Percentiles rank a stretch among this genome's conserved stretches.
Evolutionary conservation across 1,140 invertebrate species (phyloP).

Genomic region (Bradysia coprophila): DNA sequence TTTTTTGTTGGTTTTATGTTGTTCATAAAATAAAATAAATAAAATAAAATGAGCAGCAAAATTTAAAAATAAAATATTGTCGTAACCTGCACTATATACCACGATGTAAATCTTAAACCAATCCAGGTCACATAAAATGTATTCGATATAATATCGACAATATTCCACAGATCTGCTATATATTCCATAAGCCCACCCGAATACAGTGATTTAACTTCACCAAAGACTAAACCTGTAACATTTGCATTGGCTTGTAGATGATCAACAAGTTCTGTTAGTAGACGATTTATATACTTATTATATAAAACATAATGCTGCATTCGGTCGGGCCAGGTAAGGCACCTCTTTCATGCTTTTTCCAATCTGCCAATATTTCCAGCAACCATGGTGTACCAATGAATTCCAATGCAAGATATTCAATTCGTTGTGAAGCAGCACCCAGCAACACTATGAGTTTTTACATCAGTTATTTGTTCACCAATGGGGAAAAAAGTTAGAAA

Average conservation of each 20-base stretch:
- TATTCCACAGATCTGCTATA: conserved; percentile 88
- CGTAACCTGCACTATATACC: conserved; percentile 60
- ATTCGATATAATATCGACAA: conserved; percentile 91
- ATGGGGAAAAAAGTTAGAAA: too few relatives aligned
- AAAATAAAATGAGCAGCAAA: too few relatives aligned
- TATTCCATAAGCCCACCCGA: conserved; percentile 76
- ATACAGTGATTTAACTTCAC: conserved; percentile 76
- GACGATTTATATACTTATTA: conserved; percentile 61
- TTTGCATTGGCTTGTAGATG: too few relatives aligned
- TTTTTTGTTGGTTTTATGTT: background rate
- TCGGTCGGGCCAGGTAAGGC: conserved; percentile 73
- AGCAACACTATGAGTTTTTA: conserved; percentile 40
- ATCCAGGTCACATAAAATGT: conserved; percentile 87
- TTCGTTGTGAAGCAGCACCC: conserved; percentile 62
- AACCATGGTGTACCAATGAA: conserved; percentile 59
- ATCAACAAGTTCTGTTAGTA: too few relatives aligned
- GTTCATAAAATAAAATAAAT: too few relatives aligned
- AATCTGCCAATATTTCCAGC: conserved; percentile 40
- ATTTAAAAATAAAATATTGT: too few relatives aligned
- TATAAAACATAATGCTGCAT: conserved; percentile 59
- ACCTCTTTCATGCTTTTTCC: conserved; percentile 62
- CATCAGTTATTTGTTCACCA: background rate
- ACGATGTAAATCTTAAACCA: conserved; percentile 51
- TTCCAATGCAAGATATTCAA: conserved; percentile 59
- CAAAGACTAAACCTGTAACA: conserved; percentile 75